Conservation (phyloP, 2,797 vertebrate species). For the Anableps anableps region DNA sequence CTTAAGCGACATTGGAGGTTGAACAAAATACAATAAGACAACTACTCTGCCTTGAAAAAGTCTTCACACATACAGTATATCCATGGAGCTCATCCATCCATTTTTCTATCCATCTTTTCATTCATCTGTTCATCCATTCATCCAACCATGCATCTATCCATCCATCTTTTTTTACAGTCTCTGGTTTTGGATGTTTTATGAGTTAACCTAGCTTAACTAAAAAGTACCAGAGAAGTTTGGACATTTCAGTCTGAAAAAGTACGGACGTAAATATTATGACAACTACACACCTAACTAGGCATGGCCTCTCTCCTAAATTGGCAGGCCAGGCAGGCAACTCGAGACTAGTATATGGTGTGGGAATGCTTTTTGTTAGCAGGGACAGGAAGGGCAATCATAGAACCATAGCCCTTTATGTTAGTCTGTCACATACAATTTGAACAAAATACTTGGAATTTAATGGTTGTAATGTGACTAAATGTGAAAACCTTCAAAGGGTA, state of each 20-base stretch:
- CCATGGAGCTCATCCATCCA: not conserved
- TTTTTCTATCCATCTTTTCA: not conserved
- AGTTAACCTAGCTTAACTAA: not conserved
- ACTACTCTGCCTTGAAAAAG: not conserved
- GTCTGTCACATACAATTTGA: not conserved
- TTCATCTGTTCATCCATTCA: not conserved
- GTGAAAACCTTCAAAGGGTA: not conserved
- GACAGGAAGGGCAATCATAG: not conserved
- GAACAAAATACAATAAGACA: not conserved
- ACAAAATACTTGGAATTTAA: not conserved
- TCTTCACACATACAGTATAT: not conserved
- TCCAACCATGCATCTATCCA: not conserved
- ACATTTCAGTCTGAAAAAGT: not conserved
- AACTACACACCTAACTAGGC: not conserved
- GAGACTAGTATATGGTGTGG: not conserved
- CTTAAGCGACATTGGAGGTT: not conserved
- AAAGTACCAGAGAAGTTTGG: not conserved
- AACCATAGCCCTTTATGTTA: not conserved
- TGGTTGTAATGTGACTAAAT: not conserved
- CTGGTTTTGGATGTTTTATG: not conserved
- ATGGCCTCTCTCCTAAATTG: not conserved
- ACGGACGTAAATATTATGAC: not conserved
- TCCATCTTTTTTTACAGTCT: not conserved
- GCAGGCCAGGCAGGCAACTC: not conserved
- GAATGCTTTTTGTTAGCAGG: not conserved